A percentile compares a stretch with the other conserved stretches of the same genome.
Conservation (phyloP, 2,888 invertebrate genomes). For the Melanophora roralis region DNA sequence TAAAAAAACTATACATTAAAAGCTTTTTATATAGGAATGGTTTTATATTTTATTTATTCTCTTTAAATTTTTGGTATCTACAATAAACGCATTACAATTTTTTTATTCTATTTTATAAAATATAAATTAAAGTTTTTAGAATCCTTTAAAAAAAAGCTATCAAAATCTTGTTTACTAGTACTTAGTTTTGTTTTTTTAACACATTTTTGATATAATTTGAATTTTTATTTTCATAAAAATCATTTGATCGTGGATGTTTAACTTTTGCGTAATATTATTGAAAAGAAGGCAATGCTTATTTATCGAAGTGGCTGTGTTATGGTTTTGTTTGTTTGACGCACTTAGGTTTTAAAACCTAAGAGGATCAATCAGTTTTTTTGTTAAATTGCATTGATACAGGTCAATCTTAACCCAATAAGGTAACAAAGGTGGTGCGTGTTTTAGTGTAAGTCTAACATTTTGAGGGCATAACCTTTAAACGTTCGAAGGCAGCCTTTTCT, state of each 20-base stretch:
- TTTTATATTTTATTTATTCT: conserved; percentile 24
- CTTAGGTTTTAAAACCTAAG: conserved; percentile 54
- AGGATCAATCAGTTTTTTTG: neutral
- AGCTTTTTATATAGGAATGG: conserved; percentile 47
- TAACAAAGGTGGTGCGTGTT: conserved; percentile 27
- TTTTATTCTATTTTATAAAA: conserved; percentile 36
- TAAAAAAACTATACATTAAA: too few relatives aligned
- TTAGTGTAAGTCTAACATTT: conserved; percentile 29
- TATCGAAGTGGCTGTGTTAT: neutral
- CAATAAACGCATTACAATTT: conserved; percentile 35
- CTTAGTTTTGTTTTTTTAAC: neutral
- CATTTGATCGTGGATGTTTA: neutral
- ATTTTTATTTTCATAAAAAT: neutral
- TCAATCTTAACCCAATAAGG: conserved; percentile 34
- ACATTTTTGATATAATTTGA: neutral
- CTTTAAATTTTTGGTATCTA: conserved; percentile 26
- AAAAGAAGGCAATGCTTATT: neutral
- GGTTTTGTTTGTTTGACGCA: conserved; percentile 3
- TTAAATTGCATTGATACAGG: conserved; percentile 43
- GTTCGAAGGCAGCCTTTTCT: conserved; percentile 92
- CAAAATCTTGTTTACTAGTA: neutral
- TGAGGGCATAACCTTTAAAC: conserved; percentile 86
- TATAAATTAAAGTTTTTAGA: conserved; percentile 27
- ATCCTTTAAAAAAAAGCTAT: conserved; percentile 6
- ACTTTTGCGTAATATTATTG: neutral